These are phyloP conservation scores for Hybognathus amarus DNA, from an alignment of 2,797 vertebrate genomes.

Conservation along the genomic window DNA sequence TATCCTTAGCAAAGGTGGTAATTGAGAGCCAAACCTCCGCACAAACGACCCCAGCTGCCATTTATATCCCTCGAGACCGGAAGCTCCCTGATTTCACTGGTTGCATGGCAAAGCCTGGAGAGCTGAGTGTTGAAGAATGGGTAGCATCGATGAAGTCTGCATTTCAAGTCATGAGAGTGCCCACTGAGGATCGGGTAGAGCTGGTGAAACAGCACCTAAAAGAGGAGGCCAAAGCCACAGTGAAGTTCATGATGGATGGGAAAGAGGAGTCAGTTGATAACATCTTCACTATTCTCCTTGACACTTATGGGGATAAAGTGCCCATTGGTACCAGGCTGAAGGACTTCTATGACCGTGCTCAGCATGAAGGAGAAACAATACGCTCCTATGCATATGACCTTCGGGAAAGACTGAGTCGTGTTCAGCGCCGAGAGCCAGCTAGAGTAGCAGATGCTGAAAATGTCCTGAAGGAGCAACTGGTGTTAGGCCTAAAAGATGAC, in stretches of 20 bases:
- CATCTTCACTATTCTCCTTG: conserved; percentile 4
- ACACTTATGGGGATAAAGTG: conserved; percentile 42
- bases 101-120: not conserved
- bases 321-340: conserved; percentile 40
- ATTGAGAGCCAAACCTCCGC: no score
- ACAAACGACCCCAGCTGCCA: no score
- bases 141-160: conserved; percentile 25
- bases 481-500: conserved; percentile 39
- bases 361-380: conserved; percentile 32
- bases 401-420: conserved; percentile 27
- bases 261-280: not conserved
- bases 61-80: no score
- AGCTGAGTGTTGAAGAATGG: conserved; percentile 35
- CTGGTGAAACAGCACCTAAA: conserved; percentile 37
- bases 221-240: conserved; percentile 32
- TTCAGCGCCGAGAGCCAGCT: conserved; percentile 14
- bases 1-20: no score
- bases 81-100: no score
- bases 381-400: conserved; percentile 36
- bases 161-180: conserved; percentile 31
- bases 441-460: conserved; percentile 30
- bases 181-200: conserved; percentile 16
- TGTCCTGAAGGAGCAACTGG: conserved; percentile 44
- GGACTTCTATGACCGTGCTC: conserved; percentile 38
- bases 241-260: conserved; percentile 21